phyloP scores from a whole-genome alignment of 2,113 vertebrate genomes.

The Cepphus grylle region DNA sequence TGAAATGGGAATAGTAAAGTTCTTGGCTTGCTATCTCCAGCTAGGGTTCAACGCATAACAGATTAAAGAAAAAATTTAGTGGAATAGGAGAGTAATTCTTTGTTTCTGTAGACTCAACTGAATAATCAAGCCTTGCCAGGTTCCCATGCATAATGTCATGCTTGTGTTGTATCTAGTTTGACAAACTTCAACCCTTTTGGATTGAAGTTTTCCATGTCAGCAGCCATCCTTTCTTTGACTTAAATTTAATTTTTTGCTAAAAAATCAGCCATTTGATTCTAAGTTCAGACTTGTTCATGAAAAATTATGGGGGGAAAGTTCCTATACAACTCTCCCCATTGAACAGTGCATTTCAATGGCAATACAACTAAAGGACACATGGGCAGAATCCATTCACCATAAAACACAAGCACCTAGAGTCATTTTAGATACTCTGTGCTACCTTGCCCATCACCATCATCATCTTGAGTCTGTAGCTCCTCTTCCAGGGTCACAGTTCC shows the following conservation, averaged over 20 bases:
- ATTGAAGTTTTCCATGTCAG: background rate
- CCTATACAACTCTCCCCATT: background rate
- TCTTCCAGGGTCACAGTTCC: background rate
- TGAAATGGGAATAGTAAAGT: slow-evolving; percentile 29
- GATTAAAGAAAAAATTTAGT: slow-evolving; percentile 34
- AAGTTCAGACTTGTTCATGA: background rate
- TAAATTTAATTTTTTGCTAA: background rate
- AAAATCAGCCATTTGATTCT: background rate
- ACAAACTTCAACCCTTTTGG: background rate
- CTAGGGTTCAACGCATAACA: background rate
- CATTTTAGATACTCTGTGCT: background rate
- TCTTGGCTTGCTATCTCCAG: slow-evolving; percentile 11
- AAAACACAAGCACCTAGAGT: background rate
- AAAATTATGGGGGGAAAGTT: background rate
- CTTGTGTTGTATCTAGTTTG: background rate
- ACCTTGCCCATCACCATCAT: background rate
- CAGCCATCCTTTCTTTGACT: background rate
- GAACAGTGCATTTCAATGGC: background rate
- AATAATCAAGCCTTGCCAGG: background rate
- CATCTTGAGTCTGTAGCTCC: background rate
- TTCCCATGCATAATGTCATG: background rate
- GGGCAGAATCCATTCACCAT: background rate
- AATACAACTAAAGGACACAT: background rate
- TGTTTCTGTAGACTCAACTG: slow-evolving; percentile 12
- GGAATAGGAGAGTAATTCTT: slow-evolving; percentile 24